Evolutionary conservation across 2,797 vertebrate species (phyloP), one percentile per base, ranked within the genome.

Genomic region (Gymnoscopelus braueri): DNA sequence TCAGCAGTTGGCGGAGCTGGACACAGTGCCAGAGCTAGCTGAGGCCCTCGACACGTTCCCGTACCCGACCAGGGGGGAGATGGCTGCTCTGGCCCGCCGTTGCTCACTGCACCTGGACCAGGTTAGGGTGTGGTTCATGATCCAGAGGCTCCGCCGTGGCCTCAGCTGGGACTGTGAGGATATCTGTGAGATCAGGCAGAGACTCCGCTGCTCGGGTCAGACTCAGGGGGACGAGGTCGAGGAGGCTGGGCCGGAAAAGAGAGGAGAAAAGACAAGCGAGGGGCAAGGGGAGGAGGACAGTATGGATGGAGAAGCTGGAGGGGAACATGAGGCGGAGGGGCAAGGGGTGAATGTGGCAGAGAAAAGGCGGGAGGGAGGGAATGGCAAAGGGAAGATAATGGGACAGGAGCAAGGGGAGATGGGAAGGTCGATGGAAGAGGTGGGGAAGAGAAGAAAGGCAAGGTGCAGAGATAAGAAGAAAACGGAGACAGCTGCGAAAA

Each of bases 101-200:
- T 93, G 93, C 67, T 93, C 90, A 9, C 81, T 96, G 62, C 93
- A 94, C 64, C 90, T 91, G 32, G 95, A 96, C 77, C 93, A 87
- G 57, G 94, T 96, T 39, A 94, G 92, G 86, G 91, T 92, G 14
- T 96, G 95, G 95, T 96, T 96, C 84, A 96, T 96, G 93, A 87
- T 90, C 13, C 95, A 95, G 82, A 93, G 95, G 53, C 93, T 96
- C 26, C 90, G 87, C 63, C 95, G 93, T 1, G 95, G 96, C 69
- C 95, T 96, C 83, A 96, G 95, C 91, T 96, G 96, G 96, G 94
- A 94, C 8, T 84, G 88, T 1, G 85, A 92, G 60, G 95, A 96
- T 84, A 95, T 96, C 69, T 75, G 70, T 32, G 86, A 93, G 60
- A 87, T 94, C 0, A 84, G 88, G 6, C 71, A 10, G 12, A 87